Evolutionary conservation across 30 jellyfish, hydroid and myxozoan species (phyloP), one percentile per base, ranked within the genome.

Genomic region (Cassiopea andromeda): DNA sequence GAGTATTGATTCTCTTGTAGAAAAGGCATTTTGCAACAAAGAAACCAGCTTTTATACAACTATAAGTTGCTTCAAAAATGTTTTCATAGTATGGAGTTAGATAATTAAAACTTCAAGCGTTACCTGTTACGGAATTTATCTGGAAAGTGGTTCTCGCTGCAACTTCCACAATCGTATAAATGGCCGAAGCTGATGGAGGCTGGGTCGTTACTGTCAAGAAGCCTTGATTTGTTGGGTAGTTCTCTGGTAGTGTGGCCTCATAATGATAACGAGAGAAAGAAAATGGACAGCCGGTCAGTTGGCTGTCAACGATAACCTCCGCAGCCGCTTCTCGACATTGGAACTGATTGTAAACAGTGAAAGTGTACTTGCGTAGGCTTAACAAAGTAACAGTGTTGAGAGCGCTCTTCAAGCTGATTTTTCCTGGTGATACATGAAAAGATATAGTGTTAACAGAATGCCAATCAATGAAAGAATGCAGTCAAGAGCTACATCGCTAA

Each of bases 81-180:
- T 27, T 27, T 27, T 27, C 38, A 27, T 27, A 27, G 38, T 27
- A 27, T 27, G 38, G 38, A 27, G 38, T 27, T 27, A 27, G 38
- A 27, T 54, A 10, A 10, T 3, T 54, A 6, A 54, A 54, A 3
- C 68, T 54, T 6, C 10, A n/a, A 50, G 5, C 8, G 8, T 77
- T 77, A 93, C 98, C 98, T 49, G 97, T 78, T 45, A 60, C 59
- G 1, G 93, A 82, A 48, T 88, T 64, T 54, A 93, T 93, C 38
- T 86, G 81, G 81, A 93, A 93, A 80, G 80, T 59, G 17, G 90
- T 48, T 72, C 48, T 69, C 6, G 95, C 93, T 6, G 77, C 91
- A 1, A 10, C 67, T 58, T 89, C 97, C n/a, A 90, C 94, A 58
- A 94, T 94, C 46, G 97, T 48, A 75, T 47, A 94, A 38, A 80